Base-by-base conservation (phyloP, 2,888 invertebrate species). In the Scaeva pyrastri region DNA sequence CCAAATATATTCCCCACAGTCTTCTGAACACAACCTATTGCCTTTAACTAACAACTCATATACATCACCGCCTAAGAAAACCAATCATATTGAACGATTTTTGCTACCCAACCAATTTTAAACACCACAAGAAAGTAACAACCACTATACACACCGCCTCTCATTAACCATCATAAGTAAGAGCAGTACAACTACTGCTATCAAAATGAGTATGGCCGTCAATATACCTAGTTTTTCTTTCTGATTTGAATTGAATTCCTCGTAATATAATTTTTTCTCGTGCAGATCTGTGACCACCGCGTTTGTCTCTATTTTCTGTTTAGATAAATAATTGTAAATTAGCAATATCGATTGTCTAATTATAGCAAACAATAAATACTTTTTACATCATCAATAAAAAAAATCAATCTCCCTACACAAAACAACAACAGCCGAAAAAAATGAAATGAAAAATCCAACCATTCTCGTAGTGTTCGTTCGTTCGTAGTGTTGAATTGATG, bases 151-250 rank as follows among this genome's bases (percentile, higher is more conserved):
- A 14, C 14, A 4, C 8, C n/a, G 11, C 39, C 1, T 0, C 1
- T 23, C 3, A 68, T 23, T 21, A 1, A n/a, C 2, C n/a, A n/a
- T n/a, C n/a, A n/a, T 11, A 62, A 48, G 74, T 36, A 19, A 66
- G 74, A 84, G 50, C 11, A 76, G 72, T 19, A 39, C 7, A 80
- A 72, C 48, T 41, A 45, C 31, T 48, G 19, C 31, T 21, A 19
- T 52, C 41, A 81, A 77, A 81, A 77, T 56, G 84, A 77, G 81
- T 77, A 86, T 86, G 85, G 81, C 85, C 85, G 80, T 80, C 80
- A 68, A 70, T 71, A 52, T 68, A 75, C 62, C 73, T 19, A 66
- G 58, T 75, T 84, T 56, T 86, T 81, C 81, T 73, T 71, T 86
- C 82, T 74, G 82, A 78, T 78, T 86, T 86, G 77, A 70, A 77